Evolutionary conservation across 37 sponge, comb jelly and placozoan genomes (phyloP).

Genomic region (Tethya wilhelma): DNA sequence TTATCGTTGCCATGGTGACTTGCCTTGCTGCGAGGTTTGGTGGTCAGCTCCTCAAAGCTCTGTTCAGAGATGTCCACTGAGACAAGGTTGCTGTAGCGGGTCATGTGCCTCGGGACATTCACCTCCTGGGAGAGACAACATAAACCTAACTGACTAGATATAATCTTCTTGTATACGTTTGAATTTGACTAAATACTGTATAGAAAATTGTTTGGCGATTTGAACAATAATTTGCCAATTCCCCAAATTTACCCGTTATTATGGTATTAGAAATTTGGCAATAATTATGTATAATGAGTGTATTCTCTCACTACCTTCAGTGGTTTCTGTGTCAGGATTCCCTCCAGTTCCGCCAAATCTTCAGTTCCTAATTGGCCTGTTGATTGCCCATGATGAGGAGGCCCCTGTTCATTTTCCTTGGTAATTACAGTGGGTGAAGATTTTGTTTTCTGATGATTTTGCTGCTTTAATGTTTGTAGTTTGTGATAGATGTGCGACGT

Average conservation of each 20-base stretch:
- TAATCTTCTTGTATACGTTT: too few species aligned
- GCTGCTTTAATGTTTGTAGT: slow-evolving; percentile 14
- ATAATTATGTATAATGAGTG: neutral
- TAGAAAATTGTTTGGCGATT: too few species aligned
- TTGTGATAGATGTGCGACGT: slow-evolving; percentile 18
- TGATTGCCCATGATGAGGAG: neutral
- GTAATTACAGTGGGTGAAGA: neutral
- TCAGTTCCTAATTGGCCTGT: neutral
- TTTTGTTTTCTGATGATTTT: neutral
- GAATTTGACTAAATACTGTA: neutral
- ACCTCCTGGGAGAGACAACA: slow-evolving; percentile 16
- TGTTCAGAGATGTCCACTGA: slow-evolving; percentile 42
- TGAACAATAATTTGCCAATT: too few species aligned
- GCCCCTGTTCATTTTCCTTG: neutral
- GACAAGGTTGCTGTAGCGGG: slow-evolving; percentile 37
- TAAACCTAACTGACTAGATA: too few species aligned
- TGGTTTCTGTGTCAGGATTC: neutral
- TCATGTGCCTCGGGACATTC: slow-evolving; percentile 13
- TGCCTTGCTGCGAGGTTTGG: slow-evolving; percentile 5
- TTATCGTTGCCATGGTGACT: neutral
- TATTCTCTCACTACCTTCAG: slow-evolving; percentile 4
- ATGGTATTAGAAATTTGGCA: neutral
- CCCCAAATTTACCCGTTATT: too few species aligned
- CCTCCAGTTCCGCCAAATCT: slow-evolving; percentile 1
- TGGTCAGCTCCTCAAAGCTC: slow-evolving; percentile 48